Base-by-base conservation (phyloP, 2,888 invertebrate genomes). In the Incurvaria masculella region DNA sequence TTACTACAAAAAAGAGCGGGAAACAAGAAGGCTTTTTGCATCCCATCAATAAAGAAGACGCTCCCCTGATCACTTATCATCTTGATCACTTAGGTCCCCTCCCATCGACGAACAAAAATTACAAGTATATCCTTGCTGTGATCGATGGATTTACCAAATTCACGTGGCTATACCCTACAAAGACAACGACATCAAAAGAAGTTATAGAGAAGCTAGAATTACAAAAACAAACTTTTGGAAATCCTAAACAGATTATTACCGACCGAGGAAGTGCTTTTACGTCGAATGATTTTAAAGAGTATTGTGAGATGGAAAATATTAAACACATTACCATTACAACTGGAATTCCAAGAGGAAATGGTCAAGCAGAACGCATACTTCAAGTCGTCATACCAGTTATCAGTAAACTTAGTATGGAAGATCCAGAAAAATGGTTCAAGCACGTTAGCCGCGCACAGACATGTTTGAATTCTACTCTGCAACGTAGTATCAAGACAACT, bases 121-220 rank as follows among this genome's bases (percentile, higher is more conserved):
- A 65, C 40, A 62, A 63, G 40, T 53, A 67, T 33, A 60, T 70
- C 1, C 55, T 69, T 1, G 61, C 61, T 0, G 53, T 66, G 0
- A 50, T 66, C 0, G 66, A 69, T 51, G 59, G 52, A 0, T 67
- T 64, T 41, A 63, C 63, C 0, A 68, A 67, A 45, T 66, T 65
- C 56, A 56, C 55, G 1, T 67, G 68, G 63, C 14, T 66, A 0
- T 66, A 58, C 46, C 64, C 65, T 1, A 57, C 57, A 1, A 65
- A 64, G 46, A 50, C 56, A 2, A 59, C 57, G 1, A 51, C 59
- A 0, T 50, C 58, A 2, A 54, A 53, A 18, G 65, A 71, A 44
- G 61, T 58, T 0, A 38, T 69, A 8, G 21, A 54, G 2, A 63
- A 60, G 50, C 40, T 67, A 1, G 49, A 49, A 5, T 18, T 50